phyloP scores from a whole-genome alignment of 2,113 vertebrate species.

The Beaufortia kweichowensis region DNA sequence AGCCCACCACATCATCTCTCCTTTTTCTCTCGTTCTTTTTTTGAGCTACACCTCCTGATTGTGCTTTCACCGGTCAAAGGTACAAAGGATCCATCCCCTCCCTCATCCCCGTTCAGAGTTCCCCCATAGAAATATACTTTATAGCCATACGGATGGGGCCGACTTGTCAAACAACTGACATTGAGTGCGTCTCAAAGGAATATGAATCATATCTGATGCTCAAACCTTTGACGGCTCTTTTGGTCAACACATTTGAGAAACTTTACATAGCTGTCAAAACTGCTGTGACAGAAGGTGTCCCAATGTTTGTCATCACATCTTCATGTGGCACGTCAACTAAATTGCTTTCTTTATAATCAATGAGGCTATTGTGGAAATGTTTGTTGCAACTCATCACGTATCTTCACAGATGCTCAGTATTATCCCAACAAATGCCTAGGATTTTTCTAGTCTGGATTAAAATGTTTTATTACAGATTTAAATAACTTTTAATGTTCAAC shows the following conservation, averaged over 20 bases:
- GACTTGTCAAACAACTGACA: slow-evolving; percentile 28
- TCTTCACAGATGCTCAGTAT: too few species aligned
- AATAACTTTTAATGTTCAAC: too few species aligned
- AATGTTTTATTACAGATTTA: too few species aligned
- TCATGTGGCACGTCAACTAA: too few species aligned
- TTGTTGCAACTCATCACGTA: too few species aligned
- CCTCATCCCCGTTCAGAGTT: background rate
- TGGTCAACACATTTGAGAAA: slow-evolving; percentile 22
- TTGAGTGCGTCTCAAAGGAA: slow-evolving; percentile 3
- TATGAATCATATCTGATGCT: slow-evolving; percentile 29
- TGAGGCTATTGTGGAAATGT: too few species aligned
- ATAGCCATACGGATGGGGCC: background rate
- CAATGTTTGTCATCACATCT: slow-evolving; percentile 4
- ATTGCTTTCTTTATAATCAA: too few species aligned
- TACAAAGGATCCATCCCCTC: slow-evolving; percentile 25
- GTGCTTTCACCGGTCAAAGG: slow-evolving; percentile 42
- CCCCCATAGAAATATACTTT: slow-evolving; percentile 13
- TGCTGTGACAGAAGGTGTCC: background rate
- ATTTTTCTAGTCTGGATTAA: too few species aligned
- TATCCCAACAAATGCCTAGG: too few species aligned
- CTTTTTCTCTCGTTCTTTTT: slow-evolving; percentile 36
- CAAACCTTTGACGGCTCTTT: slow-evolving; percentile 26
- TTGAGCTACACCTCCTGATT: slow-evolving; percentile 43
- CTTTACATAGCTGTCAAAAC: slow-evolving; percentile 16
- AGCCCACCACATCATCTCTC: slow-evolving; percentile 54